Percentiles rank a stretch among this genome's conserved stretches.
Conservation (phyloP, 2,888 invertebrate species). For the Pherbina coryleti region DNA sequence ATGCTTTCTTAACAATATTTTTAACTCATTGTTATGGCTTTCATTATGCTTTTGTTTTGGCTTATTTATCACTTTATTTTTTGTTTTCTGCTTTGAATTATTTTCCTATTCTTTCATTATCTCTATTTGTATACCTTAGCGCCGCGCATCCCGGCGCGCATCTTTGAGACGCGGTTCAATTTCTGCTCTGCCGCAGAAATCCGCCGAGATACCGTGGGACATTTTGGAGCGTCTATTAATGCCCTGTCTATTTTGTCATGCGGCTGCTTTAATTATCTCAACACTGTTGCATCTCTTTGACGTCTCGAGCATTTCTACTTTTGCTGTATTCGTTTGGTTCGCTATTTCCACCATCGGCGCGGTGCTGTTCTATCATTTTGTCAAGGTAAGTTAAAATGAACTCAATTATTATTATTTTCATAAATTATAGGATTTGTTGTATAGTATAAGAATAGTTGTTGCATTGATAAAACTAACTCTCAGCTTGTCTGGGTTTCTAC, state of each 20-base stretch:
- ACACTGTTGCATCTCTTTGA: slow-evolving; percentile 79
- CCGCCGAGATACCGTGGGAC: slow-evolving; percentile 79
- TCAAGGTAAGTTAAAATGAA: slow-evolving; percentile 76
- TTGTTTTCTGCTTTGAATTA: neutral
- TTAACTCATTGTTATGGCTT: neutral
- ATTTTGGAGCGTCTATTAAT: slow-evolving; percentile 80
- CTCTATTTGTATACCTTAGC: slow-evolving; percentile 51
- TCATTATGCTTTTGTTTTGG: neutral
- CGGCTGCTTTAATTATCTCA: slow-evolving; percentile 81
- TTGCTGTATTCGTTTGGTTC: slow-evolving; percentile 84
- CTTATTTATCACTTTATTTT: neutral
- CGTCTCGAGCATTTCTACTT: slow-evolving; percentile 82
- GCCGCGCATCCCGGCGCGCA: slow-evolving; percentile 70
- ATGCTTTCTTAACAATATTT: neutral
- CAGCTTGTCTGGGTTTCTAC: too few species aligned
- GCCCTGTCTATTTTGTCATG: slow-evolving; percentile 85
- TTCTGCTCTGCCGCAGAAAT: slow-evolving; percentile 72
- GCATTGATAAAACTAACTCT: too few species aligned
- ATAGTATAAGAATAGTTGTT: too few species aligned
- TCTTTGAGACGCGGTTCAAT: slow-evolving; percentile 74
- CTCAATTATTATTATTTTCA: neutral
- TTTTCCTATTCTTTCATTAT: slow-evolving; percentile 8
- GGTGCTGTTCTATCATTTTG: slow-evolving; percentile 85
- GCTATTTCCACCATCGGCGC: slow-evolving; percentile 80
- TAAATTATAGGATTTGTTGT: too few species aligned